A percentile compares a stretch with the other conserved stretches of the same genome.
These are phyloP conservation scores for Diorhabda carinulata DNA, from an alignment of 1,140 invertebrate species.

Conservation along the genomic window DNA sequence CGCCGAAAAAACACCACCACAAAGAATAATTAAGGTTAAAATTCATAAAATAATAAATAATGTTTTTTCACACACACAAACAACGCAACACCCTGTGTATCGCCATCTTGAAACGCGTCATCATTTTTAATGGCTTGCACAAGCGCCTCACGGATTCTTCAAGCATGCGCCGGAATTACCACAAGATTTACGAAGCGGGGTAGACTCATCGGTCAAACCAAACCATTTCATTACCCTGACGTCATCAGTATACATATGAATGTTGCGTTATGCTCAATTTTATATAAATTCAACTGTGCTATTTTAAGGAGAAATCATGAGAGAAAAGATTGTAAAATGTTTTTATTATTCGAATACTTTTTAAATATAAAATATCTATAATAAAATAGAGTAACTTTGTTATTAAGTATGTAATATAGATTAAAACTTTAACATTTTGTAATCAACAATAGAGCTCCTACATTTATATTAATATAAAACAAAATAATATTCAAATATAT, in stretches of 20 bases:
- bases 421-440: too few species aligned
- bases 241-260: not conserved
- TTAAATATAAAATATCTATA: too few species aligned
- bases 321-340: too few species aligned
- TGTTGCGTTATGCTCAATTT: not conserved
- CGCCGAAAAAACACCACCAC: constrained; percentile 6
- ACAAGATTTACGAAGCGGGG: not conserved
- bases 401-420: too few species aligned
- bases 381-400: too few species aligned
- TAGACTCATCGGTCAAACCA: not conserved
- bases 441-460: too few species aligned
- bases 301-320: too few species aligned
- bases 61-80: constrained; percentile 21
- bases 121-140: constrained; percentile 10
- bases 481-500: too few species aligned
- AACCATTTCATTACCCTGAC: not conserved
- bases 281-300: too few species aligned
- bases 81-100: constrained; percentile 35
- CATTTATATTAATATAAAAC: too few species aligned
- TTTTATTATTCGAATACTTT: too few species aligned
- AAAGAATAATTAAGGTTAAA: constrained; percentile 9
- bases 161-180: constrained; percentile 11
- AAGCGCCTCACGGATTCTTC: constrained; percentile 1
- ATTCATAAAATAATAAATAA: constrained; percentile 6
- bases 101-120: constrained; percentile 33